Base-by-base conservation (phyloP, 2,888 invertebrate species). In the Tinea semifulvella region DNA sequence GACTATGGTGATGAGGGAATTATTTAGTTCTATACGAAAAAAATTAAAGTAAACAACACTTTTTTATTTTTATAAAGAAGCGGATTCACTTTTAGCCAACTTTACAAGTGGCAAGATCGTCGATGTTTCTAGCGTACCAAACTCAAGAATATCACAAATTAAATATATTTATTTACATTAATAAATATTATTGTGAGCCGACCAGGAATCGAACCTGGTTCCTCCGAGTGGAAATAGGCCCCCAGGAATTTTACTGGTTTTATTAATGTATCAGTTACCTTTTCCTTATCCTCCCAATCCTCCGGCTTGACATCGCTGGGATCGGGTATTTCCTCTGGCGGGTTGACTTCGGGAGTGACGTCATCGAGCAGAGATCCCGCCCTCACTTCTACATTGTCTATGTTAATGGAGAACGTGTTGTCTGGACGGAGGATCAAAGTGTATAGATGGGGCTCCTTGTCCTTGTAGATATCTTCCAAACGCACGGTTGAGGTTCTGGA, bases 261-360 rank as follows among this genome's bases (percentile, higher is more conserved):
- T n/a, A n/a, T n/a, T n/a, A n/a, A n/a, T n/a, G n/a, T n/a, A n/a
- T n/a, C n/a, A n/a, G n/a, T n/a, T 48, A 67, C 67, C 54, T 90
- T 92, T 66, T 91, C 91, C 55, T 95, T 86, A 58, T 98, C 98
- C 68, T 99, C 99, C 99, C 99, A 99, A 61, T 96, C 92, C 0
- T 85, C 87, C 0, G 99, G 99, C 64, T 90, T 88, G 56, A 69
- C 82, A 64, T 92, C 98, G 27, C 86, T 72, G 1, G 95, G 94
- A 77, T 98, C 98, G 58, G 94, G 94, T 56, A 98, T 92, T 76
- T 97, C 94, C 51, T 90, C 87, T 0, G 96, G 92, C 1, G 99
- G 99, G 82, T 97, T 97, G 10, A 99, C 95, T 2, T 98, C 79
- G 0, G 99, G 99, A 3, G 87, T 88, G 65, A 98, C 91, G 75